Percentiles rank a stretch among this genome's conserved stretches.
Conservation (phyloP, 2,888 invertebrate genomes). For the Ethmia dodecea region DNA sequence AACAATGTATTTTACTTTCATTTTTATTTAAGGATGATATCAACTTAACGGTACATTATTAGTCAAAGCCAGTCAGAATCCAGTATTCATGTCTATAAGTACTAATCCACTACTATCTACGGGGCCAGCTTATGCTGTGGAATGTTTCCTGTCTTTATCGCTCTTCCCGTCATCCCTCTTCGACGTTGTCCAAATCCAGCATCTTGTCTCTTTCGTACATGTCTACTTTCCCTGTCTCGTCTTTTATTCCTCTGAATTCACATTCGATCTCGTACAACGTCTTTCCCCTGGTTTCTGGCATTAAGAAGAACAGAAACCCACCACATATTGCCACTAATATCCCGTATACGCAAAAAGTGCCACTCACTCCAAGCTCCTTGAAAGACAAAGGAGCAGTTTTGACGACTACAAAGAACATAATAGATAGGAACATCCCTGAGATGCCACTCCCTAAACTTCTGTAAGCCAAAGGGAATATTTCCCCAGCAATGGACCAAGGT, state of each 20-base stretch:
- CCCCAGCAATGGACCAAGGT: conserved; percentile 85
- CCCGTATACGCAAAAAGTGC: conserved; percentile 80
- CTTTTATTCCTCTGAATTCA: conserved; percentile 54
- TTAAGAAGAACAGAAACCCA: conserved; percentile 72
- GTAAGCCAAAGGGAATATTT: conserved; percentile 80
- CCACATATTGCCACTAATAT: conserved; percentile 73
- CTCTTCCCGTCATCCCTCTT: conserved; percentile 48
- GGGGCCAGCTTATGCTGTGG: conserved; percentile 29
- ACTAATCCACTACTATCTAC: background rate
- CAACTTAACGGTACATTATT: too few species aligned
- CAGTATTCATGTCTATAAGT: too few species aligned
- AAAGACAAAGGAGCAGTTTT: conserved; percentile 80
- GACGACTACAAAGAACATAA: conserved; percentile 81
- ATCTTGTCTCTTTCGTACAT: conserved; percentile 49
- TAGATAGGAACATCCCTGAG: conserved; percentile 78
- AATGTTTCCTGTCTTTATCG: conserved; percentile 18
- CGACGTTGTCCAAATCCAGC: conserved; percentile 54
- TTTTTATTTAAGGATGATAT: too few species aligned
- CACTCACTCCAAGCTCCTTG: conserved; percentile 67
- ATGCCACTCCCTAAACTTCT: conserved; percentile 82
- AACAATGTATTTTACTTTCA: too few species aligned
- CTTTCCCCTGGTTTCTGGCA: conserved; percentile 84
- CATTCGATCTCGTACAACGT: conserved; percentile 82
- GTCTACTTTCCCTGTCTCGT: conserved; percentile 19
- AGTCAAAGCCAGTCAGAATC: too few species aligned